Conservation (phyloP, 2,888 invertebrate genomes). For the Nematopogon swammerdamellus region DNA sequence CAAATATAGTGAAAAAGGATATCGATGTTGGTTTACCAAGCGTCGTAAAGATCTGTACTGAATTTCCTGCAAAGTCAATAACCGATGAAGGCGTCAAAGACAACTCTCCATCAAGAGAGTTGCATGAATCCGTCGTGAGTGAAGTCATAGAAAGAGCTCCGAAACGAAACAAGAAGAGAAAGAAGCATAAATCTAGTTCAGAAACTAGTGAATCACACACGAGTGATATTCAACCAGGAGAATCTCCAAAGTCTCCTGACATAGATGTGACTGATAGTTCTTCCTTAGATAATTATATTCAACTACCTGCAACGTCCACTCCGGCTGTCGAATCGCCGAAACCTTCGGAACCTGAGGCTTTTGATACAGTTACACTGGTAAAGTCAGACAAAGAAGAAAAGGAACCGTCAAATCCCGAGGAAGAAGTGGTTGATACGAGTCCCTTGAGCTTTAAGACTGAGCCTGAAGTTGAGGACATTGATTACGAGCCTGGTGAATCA, state of each 20-base stretch:
- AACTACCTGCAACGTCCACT: slow-evolving; percentile 35
- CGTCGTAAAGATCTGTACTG: slow-evolving; percentile 25
- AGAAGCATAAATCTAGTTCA: slow-evolving; percentile 54
- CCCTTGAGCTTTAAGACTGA: slow-evolving; percentile 37
- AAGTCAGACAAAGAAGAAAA: slow-evolving; percentile 25
- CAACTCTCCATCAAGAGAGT: slow-evolving; percentile 6
- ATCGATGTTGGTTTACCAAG: slow-evolving; percentile 32
- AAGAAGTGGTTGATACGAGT: slow-evolving; percentile 11
- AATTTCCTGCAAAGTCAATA: slow-evolving; percentile 5
- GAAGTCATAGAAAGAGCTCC: slow-evolving; percentile 36
- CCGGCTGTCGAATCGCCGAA: slow-evolving; percentile 47
- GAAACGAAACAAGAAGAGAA: slow-evolving; percentile 61
- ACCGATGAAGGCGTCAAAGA: slow-evolving; percentile 1
- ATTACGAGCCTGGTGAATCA: slow-evolving; percentile 71
- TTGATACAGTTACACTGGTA: slow-evolving; percentile 14
- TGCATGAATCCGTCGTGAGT: slow-evolving; percentile 12
- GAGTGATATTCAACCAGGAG: slow-evolving; percentile 18
- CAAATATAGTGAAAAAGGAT: slow-evolving; percentile 33
- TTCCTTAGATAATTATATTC: slow-evolving; percentile 39
- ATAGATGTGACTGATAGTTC: slow-evolving; percentile 41
- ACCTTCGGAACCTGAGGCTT: slow-evolving; percentile 22
- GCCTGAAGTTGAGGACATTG: slow-evolving; percentile 51
- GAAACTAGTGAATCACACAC: slow-evolving; percentile 21
- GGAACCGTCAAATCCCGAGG: slow-evolving; percentile 19
- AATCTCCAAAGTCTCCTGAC: slow-evolving; percentile 20